phyloP scores from a whole-genome alignment of 2,797 vertebrate species.

The Xenopus petersii region DNA sequence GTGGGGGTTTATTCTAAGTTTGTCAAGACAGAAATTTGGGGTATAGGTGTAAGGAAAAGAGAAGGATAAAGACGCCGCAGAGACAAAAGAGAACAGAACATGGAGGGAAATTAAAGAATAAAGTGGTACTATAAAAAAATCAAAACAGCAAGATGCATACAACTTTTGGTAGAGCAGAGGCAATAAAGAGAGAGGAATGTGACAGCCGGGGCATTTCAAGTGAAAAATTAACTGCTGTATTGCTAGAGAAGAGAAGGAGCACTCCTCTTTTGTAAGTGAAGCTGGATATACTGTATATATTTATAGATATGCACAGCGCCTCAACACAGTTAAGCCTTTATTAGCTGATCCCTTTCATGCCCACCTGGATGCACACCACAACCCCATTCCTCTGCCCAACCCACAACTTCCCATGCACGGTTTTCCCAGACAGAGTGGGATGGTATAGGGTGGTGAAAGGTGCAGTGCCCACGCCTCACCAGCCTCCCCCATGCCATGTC shows the following conservation, averaged over 20 bases:
- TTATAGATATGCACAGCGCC: slow-evolving; percentile 6
- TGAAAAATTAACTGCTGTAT: slow-evolving; percentile 1
- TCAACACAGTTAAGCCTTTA: neutral
- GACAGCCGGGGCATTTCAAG: slow-evolving; percentile 7
- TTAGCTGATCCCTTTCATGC: slow-evolving; percentile 29
- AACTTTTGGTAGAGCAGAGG: neutral
- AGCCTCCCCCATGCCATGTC: slow-evolving; percentile 45
- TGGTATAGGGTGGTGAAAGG: slow-evolving; percentile 37
- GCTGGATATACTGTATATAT: neutral
- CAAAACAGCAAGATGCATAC: neutral
- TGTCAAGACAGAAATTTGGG: neutral
- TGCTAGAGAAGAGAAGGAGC: slow-evolving; percentile 1
- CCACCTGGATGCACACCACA: slow-evolving; percentile 21
- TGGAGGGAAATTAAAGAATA: no score
- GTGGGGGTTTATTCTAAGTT: neutral
- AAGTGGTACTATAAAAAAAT: neutral
- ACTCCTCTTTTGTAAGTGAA: slow-evolving; percentile 5
- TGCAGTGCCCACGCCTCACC: slow-evolving; percentile 35
- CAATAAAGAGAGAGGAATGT: slow-evolving; percentile 43
- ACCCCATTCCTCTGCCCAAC: slow-evolving; percentile 1
- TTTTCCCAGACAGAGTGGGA: slow-evolving; percentile 24
- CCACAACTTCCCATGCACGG: slow-evolving; percentile 33
- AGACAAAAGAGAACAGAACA: neutral
- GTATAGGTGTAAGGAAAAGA: neutral
- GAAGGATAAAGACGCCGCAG: neutral